Conservation (phyloP, 2,797 vertebrate genomes). For the Dendrocincla fuliginosa region DNA sequence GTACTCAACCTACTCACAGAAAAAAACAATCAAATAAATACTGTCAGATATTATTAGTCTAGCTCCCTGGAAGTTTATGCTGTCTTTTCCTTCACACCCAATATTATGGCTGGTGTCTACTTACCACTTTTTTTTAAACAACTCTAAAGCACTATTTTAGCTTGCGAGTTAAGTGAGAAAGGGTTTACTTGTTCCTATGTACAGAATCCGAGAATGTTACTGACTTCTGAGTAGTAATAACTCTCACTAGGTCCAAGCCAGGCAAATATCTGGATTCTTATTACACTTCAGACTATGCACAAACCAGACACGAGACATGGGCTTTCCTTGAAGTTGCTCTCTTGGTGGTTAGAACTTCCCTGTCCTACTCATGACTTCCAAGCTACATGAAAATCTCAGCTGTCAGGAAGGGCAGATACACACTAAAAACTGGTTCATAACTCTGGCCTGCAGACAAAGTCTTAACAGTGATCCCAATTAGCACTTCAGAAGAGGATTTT, state of each 20-base stretch:
- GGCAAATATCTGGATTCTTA: background rate
- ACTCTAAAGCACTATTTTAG: background rate
- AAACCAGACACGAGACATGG: background rate
- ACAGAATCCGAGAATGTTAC: background rate
- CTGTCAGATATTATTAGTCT: background rate
- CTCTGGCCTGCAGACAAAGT: background rate
- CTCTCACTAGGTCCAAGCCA: background rate
- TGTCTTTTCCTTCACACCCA: background rate
- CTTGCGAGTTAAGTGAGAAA: background rate
- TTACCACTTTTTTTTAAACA: background rate
- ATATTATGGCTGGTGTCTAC: background rate
- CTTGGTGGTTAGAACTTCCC: background rate
- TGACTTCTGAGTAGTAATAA: background rate
- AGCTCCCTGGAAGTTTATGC: background rate
- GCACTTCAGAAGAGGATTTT: background rate
- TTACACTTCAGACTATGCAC: background rate
- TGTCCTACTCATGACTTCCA: background rate
- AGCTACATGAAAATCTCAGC: background rate
- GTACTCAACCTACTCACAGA: slow-evolving; percentile 73
- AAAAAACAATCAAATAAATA: background rate
- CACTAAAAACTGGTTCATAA: background rate
- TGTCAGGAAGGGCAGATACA: background rate
- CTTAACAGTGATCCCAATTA: background rate
- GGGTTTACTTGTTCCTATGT: background rate
- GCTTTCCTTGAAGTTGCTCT: background rate